Evolutionary conservation across 2,888 invertebrate species (phyloP), one percentile per base, ranked within the genome.

Genomic region (Synergus japonicus): DNA sequence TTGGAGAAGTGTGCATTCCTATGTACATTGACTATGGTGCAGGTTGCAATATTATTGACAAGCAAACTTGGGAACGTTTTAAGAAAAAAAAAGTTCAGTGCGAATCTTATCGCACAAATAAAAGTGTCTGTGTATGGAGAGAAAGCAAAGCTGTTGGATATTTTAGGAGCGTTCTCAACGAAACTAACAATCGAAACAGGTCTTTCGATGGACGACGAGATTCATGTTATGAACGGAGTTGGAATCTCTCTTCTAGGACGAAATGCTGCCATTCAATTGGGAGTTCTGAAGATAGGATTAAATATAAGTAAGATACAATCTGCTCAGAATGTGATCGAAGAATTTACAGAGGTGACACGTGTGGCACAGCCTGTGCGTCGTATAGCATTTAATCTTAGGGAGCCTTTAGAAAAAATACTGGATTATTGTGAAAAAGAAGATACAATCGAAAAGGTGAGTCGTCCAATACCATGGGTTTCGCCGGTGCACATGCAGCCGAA

Each of bases 151-250:
- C 79, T 81, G 2, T 73, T 86, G 37, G 58, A 82, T 5, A 67
- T 86, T 15, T n/a, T 83, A 1, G 87, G 87, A 1, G 83, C 80
- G 78, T 88, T 77, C 89, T 37, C 41, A 83, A 13, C 89, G 0
- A 80, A 84, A n/a, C 81, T 88, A 5, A 85, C 86, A 0, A 87
- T 89, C 44, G 85, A 89, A 77, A 60, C 22, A 29, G 22, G 22
- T 29, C 1, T 29, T 29, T 29, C 22, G 1, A 1, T 29, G 2
- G 22, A 29, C 22, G 22, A 29, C 2, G 22, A 29, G 22, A 29
- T 29, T 29, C 2, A 1, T 29, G 22, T 29, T 1, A 29, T 2
- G 22, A 29, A 29, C 22, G 22, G 22, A 29, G 22, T 29, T 1
- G 22, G 22, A 29, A 29, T 1, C 22, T 29, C 22, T 29, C 22